Conservation (phyloP, 2,888 invertebrate genomes). For the Drosophila putrida region DNA sequence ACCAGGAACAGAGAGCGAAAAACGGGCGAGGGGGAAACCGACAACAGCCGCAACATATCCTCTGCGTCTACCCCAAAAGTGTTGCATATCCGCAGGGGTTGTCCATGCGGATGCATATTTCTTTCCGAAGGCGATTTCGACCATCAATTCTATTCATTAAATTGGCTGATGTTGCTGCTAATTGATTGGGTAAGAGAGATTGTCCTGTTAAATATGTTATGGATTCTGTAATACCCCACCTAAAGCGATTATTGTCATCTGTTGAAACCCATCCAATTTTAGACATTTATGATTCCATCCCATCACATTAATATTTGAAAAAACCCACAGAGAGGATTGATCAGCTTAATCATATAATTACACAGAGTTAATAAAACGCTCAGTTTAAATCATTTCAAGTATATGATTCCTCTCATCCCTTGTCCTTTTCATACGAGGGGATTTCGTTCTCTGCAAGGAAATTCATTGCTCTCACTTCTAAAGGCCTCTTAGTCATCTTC, state of each 20-base stretch:
- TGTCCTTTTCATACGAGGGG: constrained; percentile 2
- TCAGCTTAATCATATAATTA: constrained; percentile 46
- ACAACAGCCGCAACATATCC: constrained; percentile 24
- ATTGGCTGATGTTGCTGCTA: constrained; percentile 32
- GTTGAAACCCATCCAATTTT: constrained; percentile 4
- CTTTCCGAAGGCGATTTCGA: constrained; percentile 2
- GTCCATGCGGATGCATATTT: constrained; percentile 14
- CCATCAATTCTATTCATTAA: constrained; percentile 26
- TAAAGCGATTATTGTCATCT: background rate
- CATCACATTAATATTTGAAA: constrained; percentile 32
- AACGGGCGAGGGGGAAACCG: constrained; percentile 2
- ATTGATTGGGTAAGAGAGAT: constrained; percentile 32
- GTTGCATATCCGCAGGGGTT: constrained; percentile 30
- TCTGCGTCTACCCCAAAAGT: constrained; percentile 11
- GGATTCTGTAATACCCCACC: background rate
- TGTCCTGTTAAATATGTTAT: constrained; percentile 2
- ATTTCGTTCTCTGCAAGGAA: constrained; percentile 17
- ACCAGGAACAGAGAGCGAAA: constrained; percentile 27
- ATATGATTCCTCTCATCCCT: constrained; percentile 19
- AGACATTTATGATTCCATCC: background rate
- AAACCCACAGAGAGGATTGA: background rate
- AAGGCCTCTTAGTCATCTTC: background rate
- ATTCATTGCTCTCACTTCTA: background rate
- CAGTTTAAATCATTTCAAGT: constrained; percentile 45
- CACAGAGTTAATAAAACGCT: constrained; percentile 54